Evolutionary conservation across 1,140 invertebrate species (phyloP).

Genomic region (Eumeta japonica): DNA sequence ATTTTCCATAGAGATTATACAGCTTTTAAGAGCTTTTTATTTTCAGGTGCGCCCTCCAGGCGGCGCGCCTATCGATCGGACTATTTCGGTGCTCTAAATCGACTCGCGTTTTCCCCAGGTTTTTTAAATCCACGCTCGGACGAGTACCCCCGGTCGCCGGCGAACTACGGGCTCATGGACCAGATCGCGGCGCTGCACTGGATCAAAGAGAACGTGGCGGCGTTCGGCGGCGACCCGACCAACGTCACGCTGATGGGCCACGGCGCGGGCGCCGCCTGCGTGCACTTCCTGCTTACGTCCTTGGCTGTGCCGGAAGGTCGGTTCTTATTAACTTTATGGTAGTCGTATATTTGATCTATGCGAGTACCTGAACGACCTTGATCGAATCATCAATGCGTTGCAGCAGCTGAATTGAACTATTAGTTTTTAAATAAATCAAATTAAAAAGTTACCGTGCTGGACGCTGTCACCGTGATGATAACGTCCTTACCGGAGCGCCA

Average conservation of each 20-base stretch:
- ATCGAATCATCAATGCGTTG: too few species aligned
- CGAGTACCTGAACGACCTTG: slow-evolving; percentile 1
- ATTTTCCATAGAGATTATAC: too few species aligned
- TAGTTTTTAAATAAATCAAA: too few species aligned
- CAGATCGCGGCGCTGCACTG: slow-evolving; percentile 91
- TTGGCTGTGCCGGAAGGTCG: slow-evolving; percentile 89
- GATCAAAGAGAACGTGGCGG: slow-evolving; percentile 91
- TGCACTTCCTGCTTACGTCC: slow-evolving; percentile 91
- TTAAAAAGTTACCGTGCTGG: too few species aligned
- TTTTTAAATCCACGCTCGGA: slow-evolving; percentile 87
- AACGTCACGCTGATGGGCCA: slow-evolving; percentile 95
- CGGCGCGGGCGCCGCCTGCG: slow-evolving; percentile 91
- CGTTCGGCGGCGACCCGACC: slow-evolving; percentile 87
- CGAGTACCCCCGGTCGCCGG: slow-evolving; percentile 75
- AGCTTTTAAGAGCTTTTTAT: too few species aligned
- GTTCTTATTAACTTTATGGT: slow-evolving; percentile 14
- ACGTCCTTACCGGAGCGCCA: too few species aligned
- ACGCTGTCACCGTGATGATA: too few species aligned
- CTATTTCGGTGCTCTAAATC: too few species aligned
- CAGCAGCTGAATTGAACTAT: too few species aligned
- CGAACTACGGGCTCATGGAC: slow-evolving; percentile 95
- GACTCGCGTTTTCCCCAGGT: too few species aligned
- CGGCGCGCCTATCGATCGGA: too few species aligned
- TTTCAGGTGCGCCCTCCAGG: too few species aligned
- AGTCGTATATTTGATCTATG: slow-evolving; percentile 8